A percentile compares a stretch with the other conserved stretches of the same genome.
phyloP scores from a whole-genome alignment of 2,113 vertebrate genomes.

The Cynocephalus volans region DNA sequence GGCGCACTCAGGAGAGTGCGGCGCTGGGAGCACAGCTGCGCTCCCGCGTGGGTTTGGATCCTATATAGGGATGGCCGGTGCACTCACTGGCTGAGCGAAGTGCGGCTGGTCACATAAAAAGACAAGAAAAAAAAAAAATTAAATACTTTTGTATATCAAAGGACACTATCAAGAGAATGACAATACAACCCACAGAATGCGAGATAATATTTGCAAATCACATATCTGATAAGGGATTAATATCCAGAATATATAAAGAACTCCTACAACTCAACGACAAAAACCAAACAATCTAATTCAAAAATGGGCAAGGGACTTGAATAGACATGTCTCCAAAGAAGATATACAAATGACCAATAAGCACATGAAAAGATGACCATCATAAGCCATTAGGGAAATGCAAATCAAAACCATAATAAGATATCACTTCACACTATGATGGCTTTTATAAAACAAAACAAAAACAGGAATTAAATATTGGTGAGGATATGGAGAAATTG shows the following conservation, averaged over 20 bases:
- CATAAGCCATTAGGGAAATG: background rate
- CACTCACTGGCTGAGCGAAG: no score
- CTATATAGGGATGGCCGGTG: no score
- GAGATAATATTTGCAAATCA: background rate
- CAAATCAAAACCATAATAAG: background rate
- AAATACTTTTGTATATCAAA: background rate
- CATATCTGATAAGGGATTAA: background rate
- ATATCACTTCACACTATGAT: background rate
- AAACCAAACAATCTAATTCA: background rate
- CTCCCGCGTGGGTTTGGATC: no score
- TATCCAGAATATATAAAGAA: background rate
- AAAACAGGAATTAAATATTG: background rate
- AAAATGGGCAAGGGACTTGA: background rate
- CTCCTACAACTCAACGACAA: background rate
- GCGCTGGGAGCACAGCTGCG: no score
- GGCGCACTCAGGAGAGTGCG: no score
- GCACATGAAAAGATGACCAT: background rate
- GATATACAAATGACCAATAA: background rate
- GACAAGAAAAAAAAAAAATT: no score
- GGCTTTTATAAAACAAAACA: conserved; percentile 5
- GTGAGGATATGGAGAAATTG: background rate
- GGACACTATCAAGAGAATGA: background rate
- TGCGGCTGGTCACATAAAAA: no score
- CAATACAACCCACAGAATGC: background rate
- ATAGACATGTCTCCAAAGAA: background rate